Evolutionary conservation across 2,113 vertebrate species (phyloP).

Genomic region (Mobula birostris): DNA sequence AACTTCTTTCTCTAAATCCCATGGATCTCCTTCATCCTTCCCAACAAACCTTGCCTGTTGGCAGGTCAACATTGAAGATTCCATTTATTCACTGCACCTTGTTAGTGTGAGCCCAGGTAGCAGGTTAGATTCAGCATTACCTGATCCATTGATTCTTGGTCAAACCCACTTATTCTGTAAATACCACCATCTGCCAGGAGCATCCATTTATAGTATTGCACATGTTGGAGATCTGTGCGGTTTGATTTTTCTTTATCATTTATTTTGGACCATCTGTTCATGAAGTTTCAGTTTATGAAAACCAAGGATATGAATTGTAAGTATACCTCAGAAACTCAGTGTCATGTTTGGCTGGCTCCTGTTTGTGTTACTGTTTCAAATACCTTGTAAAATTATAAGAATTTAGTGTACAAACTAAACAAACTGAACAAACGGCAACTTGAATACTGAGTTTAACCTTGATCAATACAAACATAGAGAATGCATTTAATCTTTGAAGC

Average conservation of each 20-base stretch:
- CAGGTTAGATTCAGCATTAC: too few relatives aligned
- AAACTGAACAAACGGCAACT: neutral
- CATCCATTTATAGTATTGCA: neutral
- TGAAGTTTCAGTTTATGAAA: neutral
- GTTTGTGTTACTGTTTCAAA: neutral
- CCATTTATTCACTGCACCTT: too few relatives aligned
- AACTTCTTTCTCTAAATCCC: too few relatives aligned
- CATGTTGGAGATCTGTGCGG: neutral
- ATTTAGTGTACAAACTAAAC: neutral
- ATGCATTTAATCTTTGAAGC: neutral
- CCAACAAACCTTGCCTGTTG: too few relatives aligned
- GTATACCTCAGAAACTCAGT: neutral
- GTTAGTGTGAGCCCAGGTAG: too few relatives aligned
- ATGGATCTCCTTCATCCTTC: too few relatives aligned
- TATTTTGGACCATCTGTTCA: neutral
- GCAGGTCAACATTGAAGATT: too few relatives aligned
- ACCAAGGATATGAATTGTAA: neutral
- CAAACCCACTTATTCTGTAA: neutral
- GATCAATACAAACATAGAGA: neutral
- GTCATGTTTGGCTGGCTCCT: neutral
- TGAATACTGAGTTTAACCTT: neutral
- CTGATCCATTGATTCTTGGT: too few relatives aligned
- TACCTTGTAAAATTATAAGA: neutral
- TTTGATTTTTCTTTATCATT: neutral
- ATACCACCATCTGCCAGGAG: neutral